A percentile compares a stretch with the other conserved stretches of the same genome.
Evolutionary conservation across 2,113 vertebrate species (phyloP).

Genomic region (Diadophis punctatus): DNA sequence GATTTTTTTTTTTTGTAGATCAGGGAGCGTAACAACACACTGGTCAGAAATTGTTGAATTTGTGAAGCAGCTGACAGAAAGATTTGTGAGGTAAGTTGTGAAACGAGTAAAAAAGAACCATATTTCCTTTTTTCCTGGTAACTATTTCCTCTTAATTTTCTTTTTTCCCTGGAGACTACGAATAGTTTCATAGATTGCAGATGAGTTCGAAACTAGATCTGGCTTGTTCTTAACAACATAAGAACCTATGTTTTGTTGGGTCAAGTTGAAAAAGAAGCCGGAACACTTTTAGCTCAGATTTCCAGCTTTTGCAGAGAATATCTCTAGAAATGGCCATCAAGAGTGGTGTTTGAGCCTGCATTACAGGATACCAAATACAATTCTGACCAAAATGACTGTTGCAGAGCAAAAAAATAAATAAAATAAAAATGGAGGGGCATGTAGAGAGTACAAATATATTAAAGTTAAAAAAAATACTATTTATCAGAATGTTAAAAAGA

Average conservation of each 20-base stretch:
- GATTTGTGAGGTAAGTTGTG: slow-evolving; percentile 85
- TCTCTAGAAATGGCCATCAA: neutral
- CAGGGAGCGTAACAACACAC: slow-evolving; percentile 82
- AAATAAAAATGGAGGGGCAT: neutral
- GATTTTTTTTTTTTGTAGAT: slow-evolving; percentile 69
- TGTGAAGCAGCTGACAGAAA: slow-evolving; percentile 84
- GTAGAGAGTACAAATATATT: neutral
- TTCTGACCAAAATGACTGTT: neutral
- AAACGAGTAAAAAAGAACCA: accelerated
- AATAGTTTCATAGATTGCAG: neutral
- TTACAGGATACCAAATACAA: neutral
- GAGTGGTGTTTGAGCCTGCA: neutral
- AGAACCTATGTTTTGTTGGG: neutral
- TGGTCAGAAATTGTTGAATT: slow-evolving; percentile 90
- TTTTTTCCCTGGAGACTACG: neutral
- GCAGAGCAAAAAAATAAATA: neutral
- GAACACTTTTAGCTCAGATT: slow-evolving; percentile 4
- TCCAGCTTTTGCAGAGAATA: neutral
- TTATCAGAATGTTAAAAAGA: neutral
- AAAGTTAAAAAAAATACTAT: neutral
- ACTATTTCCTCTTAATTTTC: neutral
- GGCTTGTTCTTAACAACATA: neutral
- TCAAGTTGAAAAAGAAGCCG: slow-evolving; percentile 6
- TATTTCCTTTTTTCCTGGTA: neutral
- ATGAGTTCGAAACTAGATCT: neutral